These are phyloP conservation scores for Neotoxoptera formosana DNA, from an alignment of 1,140 invertebrate genomes.

Conservation along the genomic window DNA sequence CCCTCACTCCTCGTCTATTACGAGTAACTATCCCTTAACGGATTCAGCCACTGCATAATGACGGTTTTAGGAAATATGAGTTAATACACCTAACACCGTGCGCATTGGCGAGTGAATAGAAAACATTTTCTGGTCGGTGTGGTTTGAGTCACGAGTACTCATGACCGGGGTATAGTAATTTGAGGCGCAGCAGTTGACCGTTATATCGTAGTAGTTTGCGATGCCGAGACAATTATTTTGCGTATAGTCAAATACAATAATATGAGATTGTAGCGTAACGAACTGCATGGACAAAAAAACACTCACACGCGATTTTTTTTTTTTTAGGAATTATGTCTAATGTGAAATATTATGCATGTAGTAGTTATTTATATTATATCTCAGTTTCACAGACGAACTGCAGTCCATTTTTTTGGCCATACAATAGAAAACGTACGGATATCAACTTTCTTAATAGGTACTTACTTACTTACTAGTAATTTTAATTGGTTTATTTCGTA, in stretches of 20 bases:
- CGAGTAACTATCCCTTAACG: neutral
- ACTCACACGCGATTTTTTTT: neutral
- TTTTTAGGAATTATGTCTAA: neutral
- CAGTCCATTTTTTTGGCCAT: neutral
- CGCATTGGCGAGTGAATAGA: neutral
- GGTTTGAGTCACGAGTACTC: neutral
- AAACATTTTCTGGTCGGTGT: neutral
- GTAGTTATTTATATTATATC: neutral
- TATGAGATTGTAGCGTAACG: neutral
- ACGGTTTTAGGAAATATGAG: neutral
- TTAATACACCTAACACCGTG: neutral
- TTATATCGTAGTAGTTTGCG: neutral
- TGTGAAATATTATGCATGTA: neutral
- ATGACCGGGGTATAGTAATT: neutral
- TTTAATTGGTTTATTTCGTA: neutral
- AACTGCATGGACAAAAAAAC: neutral
- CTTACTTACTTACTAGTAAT: neutral
- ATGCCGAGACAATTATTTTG: neutral
- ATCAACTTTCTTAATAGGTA: neutral
- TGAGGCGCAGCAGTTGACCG: neutral
- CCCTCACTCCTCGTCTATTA: neutral
- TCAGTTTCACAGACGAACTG: neutral
- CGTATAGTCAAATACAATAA: neutral
- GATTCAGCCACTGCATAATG: neutral
- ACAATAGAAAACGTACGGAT: neutral